Evolutionary conservation across 2,797 vertebrate species (phyloP).

Genomic region (Spinibarbus caldwelli): DNA sequence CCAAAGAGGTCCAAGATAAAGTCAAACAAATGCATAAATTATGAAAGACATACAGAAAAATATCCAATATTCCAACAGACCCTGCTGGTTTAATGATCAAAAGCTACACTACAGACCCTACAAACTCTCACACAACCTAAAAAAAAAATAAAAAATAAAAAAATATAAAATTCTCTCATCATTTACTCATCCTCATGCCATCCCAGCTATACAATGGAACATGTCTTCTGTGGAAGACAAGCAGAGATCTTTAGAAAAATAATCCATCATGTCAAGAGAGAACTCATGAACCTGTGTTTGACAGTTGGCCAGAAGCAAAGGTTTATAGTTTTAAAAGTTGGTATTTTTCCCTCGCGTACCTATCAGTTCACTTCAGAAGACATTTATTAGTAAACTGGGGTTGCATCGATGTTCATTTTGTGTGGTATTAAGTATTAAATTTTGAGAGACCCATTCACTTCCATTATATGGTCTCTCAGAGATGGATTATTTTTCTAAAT

Average conservation of each 20-base stretch:
- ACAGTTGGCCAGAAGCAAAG: neutral
- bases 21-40: neutral
- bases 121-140: neutral
- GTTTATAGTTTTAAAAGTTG: neutral
- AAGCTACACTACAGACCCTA: neutral
- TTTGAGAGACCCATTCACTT: neutral
- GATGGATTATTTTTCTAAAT: neutral
- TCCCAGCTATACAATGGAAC: neutral
- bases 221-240: neutral
- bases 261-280: neutral
- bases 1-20: neutral
- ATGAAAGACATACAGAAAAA: neutral
- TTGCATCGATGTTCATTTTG: neutral
- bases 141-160: neutral
- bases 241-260: neutral
- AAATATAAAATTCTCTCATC: neutral
- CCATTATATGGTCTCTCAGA: neutral
- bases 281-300: neutral
- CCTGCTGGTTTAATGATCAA: neutral
- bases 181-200: neutral
- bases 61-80: neutral
- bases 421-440: neutral
- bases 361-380: neutral
- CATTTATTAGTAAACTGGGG: neutral
- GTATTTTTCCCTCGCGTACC: neutral